A percentile compares a stretch with the other conserved stretches of the same genome.
Conservation (phyloP, 1,140 invertebrate species). For the Brachionus manjavacas region DNA sequence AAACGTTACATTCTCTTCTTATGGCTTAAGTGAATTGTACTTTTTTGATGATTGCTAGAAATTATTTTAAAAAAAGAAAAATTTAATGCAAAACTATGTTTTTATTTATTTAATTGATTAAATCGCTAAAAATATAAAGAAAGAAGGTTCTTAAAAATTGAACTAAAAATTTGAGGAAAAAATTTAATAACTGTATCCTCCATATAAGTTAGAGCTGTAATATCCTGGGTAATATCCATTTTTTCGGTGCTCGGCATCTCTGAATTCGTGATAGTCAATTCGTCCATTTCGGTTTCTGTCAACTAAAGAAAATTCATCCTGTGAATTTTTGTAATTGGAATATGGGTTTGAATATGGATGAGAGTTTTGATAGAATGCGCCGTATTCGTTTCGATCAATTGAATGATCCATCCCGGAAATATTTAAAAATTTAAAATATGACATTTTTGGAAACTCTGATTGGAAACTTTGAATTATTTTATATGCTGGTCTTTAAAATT, state of each 20-base stretch:
- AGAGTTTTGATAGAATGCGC: neutral
- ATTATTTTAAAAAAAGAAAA: no score
- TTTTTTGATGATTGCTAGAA: no score
- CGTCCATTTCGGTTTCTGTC: conserved; percentile 2
- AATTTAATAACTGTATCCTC: neutral
- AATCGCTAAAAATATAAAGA: no score
- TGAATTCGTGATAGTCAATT: neutral
- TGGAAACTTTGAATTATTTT: no score
- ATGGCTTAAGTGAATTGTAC: no score
- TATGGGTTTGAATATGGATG: neutral
- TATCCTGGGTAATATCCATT: neutral
- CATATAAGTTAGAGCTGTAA: neutral
- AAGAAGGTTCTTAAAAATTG: no score
- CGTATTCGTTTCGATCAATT: neutral
- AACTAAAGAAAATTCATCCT: neutral
- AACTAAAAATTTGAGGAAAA: no score
- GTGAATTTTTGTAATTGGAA: neutral
- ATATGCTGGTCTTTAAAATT: no score
- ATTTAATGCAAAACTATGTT: no score
- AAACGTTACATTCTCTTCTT: no score
- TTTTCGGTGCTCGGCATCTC: neutral
- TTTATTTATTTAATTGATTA: no score
- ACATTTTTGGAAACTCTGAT: neutral
- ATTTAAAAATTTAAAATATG: neutral
- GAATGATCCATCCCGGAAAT: neutral